Percentiles rank a stretch among this genome's conserved stretches.
phyloP scores from a whole-genome alignment of 2,888 invertebrate species.

The Chirona hameri region DNA sequence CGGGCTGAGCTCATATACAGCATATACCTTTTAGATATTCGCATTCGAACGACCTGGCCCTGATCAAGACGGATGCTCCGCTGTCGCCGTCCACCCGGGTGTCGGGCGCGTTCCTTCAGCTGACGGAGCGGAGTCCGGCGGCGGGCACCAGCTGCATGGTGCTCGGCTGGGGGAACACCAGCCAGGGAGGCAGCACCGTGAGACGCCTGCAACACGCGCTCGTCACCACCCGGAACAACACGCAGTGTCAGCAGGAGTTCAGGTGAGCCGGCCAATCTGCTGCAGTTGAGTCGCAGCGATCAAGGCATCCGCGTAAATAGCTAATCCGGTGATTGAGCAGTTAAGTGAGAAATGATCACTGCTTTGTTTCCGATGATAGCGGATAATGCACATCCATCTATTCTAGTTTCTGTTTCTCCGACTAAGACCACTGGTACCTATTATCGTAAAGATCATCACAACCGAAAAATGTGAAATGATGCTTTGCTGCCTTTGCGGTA shows the following conservation, averaged over 20 bases:
- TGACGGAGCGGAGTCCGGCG: not conserved
- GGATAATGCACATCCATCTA: no score
- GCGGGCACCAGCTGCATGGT: not conserved
- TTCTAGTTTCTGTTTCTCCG: no score
- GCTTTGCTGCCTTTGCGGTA: no score
- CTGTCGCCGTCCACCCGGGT: slow-evolving; percentile 50
- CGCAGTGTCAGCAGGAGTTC: not conserved
- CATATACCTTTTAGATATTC: slow-evolving; percentile 43
- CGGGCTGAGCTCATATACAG: no score
- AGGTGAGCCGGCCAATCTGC: not conserved
- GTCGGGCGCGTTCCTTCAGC: slow-evolving; percentile 43
- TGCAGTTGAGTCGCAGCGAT: no score
- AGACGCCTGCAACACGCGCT: not conserved
- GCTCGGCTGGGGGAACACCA: slow-evolving; percentile 11
- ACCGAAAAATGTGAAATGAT: no score
- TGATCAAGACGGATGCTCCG: slow-evolving; percentile 49
- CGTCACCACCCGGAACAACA: not conserved
- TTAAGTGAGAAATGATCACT: no score
- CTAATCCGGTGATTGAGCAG: no score
- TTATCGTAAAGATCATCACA: no score
- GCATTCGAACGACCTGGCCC: slow-evolving; percentile 52
- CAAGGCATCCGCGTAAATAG: no score
- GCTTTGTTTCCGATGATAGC: no score
- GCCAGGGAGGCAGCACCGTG: not conserved
- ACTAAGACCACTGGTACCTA: no score